These are phyloP conservation scores for Shargacucullia verbasci DNA, from an alignment of 2,888 invertebrate species.

Conservation along the genomic window DNA sequence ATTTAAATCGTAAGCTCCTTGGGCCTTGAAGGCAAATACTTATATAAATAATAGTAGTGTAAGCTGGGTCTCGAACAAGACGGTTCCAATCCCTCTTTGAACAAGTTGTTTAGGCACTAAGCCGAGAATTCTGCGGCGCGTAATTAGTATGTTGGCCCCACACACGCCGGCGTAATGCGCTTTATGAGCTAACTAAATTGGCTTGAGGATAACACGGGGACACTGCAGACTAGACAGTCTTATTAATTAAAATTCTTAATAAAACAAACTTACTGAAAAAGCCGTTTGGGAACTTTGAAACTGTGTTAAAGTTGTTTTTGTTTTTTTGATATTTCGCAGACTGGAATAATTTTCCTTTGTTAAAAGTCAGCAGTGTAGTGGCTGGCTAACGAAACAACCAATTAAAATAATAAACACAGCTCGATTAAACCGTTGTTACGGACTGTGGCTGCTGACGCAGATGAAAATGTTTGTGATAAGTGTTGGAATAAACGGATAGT, in stretches of 20 bases:
- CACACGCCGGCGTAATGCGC: slow-evolving; percentile 41
- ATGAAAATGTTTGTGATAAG: slow-evolving; percentile 50
- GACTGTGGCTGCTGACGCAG: slow-evolving; percentile 43
- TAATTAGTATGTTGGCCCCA: slow-evolving; percentile 53
- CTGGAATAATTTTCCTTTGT: slow-evolving; percentile 34
- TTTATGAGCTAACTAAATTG: slow-evolving; percentile 44
- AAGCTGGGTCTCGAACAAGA: slow-evolving; percentile 27
- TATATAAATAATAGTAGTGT: slow-evolving; percentile 12
- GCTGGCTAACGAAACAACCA: slow-evolving; percentile 54
- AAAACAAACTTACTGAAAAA: neutral
- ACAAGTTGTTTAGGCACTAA: slow-evolving; percentile 44
- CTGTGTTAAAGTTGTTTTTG: slow-evolving; percentile 17
- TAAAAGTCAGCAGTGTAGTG: slow-evolving; percentile 36
- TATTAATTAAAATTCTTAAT: slow-evolving; percentile 40
- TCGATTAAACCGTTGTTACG: slow-evolving; percentile 40
- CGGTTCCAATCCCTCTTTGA: slow-evolving; percentile 31
- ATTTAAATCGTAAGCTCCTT: slow-evolving; percentile 25
- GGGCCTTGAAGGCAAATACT: slow-evolving; percentile 12
- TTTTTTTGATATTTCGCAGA: slow-evolving; percentile 22
- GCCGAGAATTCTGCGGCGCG: slow-evolving; percentile 25
- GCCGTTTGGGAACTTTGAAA: slow-evolving; percentile 16
- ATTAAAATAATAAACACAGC: slow-evolving; percentile 61
- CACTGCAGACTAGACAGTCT: slow-evolving; percentile 18
- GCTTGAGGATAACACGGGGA: slow-evolving; percentile 33
- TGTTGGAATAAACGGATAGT: slow-evolving; percentile 22